Evolutionary conservation across 2,113 vertebrate species (phyloP), one percentile per base, ranked within the genome.

Genomic region (Tetrao urogallus): DNA sequence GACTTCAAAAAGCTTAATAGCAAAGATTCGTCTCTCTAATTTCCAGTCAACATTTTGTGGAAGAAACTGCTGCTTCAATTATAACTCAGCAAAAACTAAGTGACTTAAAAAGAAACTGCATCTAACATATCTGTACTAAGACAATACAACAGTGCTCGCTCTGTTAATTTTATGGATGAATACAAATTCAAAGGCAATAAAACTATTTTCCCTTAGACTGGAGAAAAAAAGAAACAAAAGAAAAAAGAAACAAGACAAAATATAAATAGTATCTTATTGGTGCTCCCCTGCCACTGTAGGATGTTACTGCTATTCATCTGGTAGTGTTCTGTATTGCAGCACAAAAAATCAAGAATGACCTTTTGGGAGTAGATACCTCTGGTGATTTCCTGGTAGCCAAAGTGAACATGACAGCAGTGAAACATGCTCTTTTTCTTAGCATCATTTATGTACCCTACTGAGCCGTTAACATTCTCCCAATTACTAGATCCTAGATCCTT

Each of bases 181-280:
- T 43, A 70, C 45, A 13, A 87, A 90, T 67, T 47, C 78, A 65
- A 90, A 91, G 36, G 58, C 72, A 94, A 86, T 34, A 21, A 42
- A 92, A 52, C 36, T 12, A 21, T 45, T 42, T 61, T n/a, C 60
- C 25, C 56, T 90, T 70, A 42, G 61, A 78, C 34, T 34, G 25
- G 4, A 19, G 19, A 48, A 74, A 52, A 40, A 61, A 56, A 52
- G 43, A 42, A 90, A 63, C 12, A 54, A 45, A 56, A 52, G 40
- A 74, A 52, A 40, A 61, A 56, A 52, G 43, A 40, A 90, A 61
- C 12, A 50, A 45, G 74, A 48, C n/a, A 83, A 84, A 61, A 73
- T 57, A 74, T 86, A 57, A 80, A 14, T 86, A 69, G 90, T 43
- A 36, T 71, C 74, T 56, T 43, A 20, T 7, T 65, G 43, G 24